Conservation (phyloP, 2,888 invertebrate species). For the Macrosiphum euphorbiae region DNA sequence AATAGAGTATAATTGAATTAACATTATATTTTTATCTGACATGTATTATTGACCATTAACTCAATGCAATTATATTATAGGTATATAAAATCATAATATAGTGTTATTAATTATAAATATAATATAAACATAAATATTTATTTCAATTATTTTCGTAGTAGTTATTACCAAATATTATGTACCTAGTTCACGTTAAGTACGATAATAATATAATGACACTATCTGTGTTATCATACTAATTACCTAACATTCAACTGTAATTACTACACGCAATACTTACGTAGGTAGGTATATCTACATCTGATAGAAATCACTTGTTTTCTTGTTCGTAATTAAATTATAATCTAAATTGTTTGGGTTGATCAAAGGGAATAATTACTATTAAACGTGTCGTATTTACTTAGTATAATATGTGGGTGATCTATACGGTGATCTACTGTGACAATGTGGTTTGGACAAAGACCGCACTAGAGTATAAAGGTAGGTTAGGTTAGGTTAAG, state of each 20-base stretch:
- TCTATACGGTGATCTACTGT: neutral
- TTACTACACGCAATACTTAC: neutral
- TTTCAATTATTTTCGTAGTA: neutral
- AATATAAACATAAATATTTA: neutral
- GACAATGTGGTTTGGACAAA: neutral
- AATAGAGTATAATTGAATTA: neutral
- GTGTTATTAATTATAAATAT: no score
- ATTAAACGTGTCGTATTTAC: neutral
- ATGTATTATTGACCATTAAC: neutral
- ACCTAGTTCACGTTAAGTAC: neutral
- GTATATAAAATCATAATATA: no score
- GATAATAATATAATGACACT: neutral
- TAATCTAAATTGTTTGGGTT: neutral
- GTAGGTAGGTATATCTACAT: neutral
- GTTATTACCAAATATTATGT: no score
- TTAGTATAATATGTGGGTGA: neutral
- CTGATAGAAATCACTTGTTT: neutral
- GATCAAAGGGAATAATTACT: neutral
- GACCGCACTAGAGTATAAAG: neutral
- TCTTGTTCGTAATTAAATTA: neutral
- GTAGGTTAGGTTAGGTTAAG: no score
- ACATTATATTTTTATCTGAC: neutral
- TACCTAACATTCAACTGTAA: neutral
- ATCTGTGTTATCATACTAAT: neutral
- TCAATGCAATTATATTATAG: neutral